phyloP scores from a whole-genome alignment of 2,113 vertebrate genomes.

The Beaufortia kweichowensis region DNA sequence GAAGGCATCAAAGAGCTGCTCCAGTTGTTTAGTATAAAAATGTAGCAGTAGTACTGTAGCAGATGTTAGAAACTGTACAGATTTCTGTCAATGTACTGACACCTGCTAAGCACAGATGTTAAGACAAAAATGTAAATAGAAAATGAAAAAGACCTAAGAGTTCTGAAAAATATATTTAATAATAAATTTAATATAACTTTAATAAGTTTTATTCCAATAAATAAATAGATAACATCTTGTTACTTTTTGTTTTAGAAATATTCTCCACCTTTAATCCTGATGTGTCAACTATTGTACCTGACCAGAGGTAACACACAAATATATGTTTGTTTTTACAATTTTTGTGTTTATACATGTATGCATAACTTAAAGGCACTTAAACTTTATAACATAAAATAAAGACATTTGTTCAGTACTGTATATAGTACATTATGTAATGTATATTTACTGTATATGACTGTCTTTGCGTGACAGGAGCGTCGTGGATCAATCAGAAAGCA shows the following conservation, averaged over 20 bases:
- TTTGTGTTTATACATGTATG: no score
- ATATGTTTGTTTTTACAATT: neutral
- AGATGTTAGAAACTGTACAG: neutral
- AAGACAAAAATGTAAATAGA: no score
- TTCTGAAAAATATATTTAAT: no score
- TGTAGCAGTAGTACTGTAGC: no score
- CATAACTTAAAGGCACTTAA: constrained; percentile 17
- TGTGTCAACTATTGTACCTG: constrained; percentile 45
- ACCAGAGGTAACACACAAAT: constrained; percentile 56
- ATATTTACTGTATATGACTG: neutral
- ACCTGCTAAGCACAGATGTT: neutral
- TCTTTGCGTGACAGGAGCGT: neutral
- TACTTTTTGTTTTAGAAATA: constrained; percentile 60
- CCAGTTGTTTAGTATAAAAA: no score
- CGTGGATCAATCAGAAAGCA: constrained; percentile 58
- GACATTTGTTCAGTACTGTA: neutral
- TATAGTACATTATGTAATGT: neutral
- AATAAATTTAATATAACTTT: no score
- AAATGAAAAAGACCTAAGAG: no score
- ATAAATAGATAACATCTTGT: neutral
- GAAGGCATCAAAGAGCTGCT: no score
- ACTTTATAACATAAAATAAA: no score
- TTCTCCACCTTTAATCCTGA: constrained; percentile 70
- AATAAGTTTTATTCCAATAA: no score
- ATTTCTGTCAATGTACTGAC: neutral